These are phyloP conservation scores for Pionites leucogaster DNA, from an alignment of 2,113 vertebrate genomes.

Conservation along the genomic window DNA sequence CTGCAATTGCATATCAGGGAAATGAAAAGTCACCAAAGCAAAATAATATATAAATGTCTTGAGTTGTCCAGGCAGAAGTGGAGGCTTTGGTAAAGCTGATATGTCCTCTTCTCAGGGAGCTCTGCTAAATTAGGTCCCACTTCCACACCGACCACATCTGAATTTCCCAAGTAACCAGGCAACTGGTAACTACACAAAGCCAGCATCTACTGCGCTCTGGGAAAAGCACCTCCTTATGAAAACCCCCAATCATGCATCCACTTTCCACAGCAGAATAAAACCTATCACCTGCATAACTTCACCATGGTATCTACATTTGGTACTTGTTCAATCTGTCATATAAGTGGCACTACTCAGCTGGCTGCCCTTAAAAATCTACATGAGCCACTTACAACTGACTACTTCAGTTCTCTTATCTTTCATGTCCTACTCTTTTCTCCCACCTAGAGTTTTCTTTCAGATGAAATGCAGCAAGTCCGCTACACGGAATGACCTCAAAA, in stretches of 20 bases:
- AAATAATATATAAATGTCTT: not conserved
- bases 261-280: not conserved
- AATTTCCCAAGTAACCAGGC: not conserved
- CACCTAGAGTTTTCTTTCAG: not conserved
- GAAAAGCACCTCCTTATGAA: not conserved
- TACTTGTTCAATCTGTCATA: not conserved
- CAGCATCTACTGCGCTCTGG: not conserved
- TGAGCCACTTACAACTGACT: not conserved
- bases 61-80: not conserved
- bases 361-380: not conserved
- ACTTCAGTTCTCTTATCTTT: not conserved
- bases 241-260: not conserved
- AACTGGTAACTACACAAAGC: not conserved
- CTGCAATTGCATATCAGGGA: not conserved
- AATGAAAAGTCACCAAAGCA: not conserved
- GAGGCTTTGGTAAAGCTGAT: not conserved
- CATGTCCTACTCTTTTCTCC: not conserved
- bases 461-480: not conserved
- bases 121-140: not conserved
- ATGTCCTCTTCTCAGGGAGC: fast-evolving
- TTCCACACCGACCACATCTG: not conserved
- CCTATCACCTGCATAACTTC: not conserved
- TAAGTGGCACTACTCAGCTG: not conserved
- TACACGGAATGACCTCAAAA: not conserved
- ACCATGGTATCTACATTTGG: not conserved